phyloP scores from a whole-genome alignment of 2,797 vertebrate genomes.

The Pipistrellus nathusii region DNA sequence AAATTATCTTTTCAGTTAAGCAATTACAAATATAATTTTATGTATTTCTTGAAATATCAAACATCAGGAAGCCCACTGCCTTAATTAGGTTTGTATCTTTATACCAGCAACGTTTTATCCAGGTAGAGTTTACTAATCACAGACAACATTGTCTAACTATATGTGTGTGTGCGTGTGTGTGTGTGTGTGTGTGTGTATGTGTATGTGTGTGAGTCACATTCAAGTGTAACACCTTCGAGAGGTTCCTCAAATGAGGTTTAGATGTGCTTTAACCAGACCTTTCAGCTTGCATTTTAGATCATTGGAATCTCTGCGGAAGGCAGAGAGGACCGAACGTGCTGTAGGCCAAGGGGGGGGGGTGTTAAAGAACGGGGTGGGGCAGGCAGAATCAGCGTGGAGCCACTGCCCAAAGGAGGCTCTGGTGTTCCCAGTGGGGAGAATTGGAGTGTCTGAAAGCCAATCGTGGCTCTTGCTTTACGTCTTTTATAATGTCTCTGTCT shows the following conservation, averaged over 20 bases:
- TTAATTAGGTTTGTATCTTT: constrained; percentile 12
- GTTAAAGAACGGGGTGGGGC: not conserved
- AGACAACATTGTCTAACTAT: not conserved
- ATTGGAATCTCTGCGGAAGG: not conserved
- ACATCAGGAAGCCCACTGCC: not conserved
- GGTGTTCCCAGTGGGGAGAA: not conserved
- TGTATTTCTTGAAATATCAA: not conserved
- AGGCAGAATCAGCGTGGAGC: not conserved
- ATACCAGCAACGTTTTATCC: not conserved
- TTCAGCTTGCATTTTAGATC: not conserved
- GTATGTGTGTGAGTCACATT: not conserved
- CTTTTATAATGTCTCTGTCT: constrained; percentile 25
- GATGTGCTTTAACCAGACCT: not conserved
- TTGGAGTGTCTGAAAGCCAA: not conserved
- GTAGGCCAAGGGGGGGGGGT: not conserved
- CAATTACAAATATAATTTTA: constrained; percentile 8
- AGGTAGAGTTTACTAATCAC: not conserved
- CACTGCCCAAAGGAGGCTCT: not conserved
- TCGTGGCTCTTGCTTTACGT: not conserved
- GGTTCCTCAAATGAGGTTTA: not conserved
- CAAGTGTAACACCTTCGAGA: not conserved
- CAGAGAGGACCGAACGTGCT: not conserved
- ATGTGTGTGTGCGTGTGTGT: not conserved
- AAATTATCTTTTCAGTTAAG: constrained; percentile 12
- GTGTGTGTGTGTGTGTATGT: not conserved